A percentile compares a stretch with the other conserved stretches of the same genome.
Conservation (phyloP, 1,140 invertebrate genomes). For the Nasonia vitripennis region DNA sequence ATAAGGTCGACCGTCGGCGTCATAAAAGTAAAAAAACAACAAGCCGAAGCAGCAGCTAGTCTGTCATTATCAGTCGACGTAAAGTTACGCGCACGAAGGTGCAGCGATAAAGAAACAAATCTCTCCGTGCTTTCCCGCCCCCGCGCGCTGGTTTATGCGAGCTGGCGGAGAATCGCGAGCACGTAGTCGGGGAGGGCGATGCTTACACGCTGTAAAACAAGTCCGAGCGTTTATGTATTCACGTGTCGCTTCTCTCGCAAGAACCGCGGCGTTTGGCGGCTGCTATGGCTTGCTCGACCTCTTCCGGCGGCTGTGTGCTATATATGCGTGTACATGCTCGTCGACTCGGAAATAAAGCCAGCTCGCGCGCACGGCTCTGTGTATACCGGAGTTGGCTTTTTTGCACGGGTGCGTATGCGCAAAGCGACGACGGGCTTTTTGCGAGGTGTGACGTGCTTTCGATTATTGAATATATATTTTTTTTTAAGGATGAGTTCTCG, state of each 20-base stretch:
- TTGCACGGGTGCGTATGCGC: background rate
- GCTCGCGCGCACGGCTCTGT: background rate
- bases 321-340: background rate
- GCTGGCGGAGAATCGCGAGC: background rate
- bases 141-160: background rate
- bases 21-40: background rate
- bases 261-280: background rate
- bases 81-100: background rate
- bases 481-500: too few relatives aligned
- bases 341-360: background rate
- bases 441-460: too few relatives aligned
- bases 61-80: background rate
- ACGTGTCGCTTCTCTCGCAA: background rate
- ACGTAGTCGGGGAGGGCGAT: background rate
- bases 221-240: background rate
- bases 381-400: background rate
- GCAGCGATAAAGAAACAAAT: background rate
- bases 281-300: background rate
- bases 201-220: slow-evolving; percentile 1
- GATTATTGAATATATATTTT: too few relatives aligned
- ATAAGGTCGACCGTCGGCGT: too few relatives aligned
- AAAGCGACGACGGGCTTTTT: background rate
- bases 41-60: background rate
- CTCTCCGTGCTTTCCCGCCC: background rate
- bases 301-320: background rate